Base-by-base conservation (phyloP, 2,797 vertebrate genomes). In the Sebastes baramenuke region DNA sequence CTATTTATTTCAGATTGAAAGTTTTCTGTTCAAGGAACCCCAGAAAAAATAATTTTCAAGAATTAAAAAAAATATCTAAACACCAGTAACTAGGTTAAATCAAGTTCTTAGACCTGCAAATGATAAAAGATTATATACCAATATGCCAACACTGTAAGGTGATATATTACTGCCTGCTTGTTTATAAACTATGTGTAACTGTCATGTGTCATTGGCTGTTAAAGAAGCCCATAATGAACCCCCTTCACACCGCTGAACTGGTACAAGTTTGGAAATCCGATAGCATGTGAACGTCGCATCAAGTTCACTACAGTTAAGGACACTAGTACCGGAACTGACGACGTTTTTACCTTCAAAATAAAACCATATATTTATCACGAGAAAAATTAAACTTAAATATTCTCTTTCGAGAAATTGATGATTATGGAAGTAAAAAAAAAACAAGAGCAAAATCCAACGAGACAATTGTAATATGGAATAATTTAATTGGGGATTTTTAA, bases 251-350 rank as follows among this genome's bases (percentile, higher is more conserved):
- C 67, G 16, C 69, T 77, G 62, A 89, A 91, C 87, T 80, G 85
- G 55, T 89, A 81, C 72, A 93, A 90, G 69, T 93, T 87, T 87
- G 81, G 94, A 95, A 95, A 96, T 86, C 69, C 87, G 93, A 96
- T 88, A 92, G 82, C 54, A 85, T 38, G 75, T 74, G 52, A 67
- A 62, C 2, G 12, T 2, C 4, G 4, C 0, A 2, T 89, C 16
- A 89, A 84, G 81, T 14, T 64, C 0, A 0, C 30, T 2, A 1
- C 14, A 73, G 6, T 79, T 7, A 52, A 2, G 0, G 0, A 2
- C 2, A 66, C 0, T 0, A 3, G 0, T 2, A 38, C 62, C 34
- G 86, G 81, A 88, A 78, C 0, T 3, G 1, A 2, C 0, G 0
- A 34, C 2, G 0, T 5, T 0, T 2, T 0, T 1, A 2, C n/a